Evolutionary conservation across 2,113 vertebrate species (phyloP).

Genomic region (Vulpes vulpes): DNA sequence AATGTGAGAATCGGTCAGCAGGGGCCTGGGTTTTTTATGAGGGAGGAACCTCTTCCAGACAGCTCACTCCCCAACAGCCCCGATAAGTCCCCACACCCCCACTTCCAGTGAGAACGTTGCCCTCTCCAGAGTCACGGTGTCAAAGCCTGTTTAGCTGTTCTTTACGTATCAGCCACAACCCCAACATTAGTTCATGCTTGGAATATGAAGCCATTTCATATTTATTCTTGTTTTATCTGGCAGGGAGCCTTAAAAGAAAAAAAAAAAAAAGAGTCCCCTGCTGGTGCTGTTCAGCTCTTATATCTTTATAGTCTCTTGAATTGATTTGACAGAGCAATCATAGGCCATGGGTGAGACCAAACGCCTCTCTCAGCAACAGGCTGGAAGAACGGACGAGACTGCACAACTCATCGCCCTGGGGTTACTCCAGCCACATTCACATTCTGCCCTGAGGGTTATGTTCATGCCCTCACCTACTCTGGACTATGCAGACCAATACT

Average conservation of each 20-base stretch:
- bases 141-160: constrained; percentile 61
- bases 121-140: background rate
- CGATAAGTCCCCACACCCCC: constrained; percentile 64
- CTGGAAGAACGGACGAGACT: background rate
- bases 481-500: background rate
- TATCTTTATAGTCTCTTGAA: constrained; percentile 82
- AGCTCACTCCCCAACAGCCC: background rate
- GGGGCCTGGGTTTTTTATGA: constrained; percentile 61
- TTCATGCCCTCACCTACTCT: fast-evolving
- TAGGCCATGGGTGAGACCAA: constrained; percentile 72
- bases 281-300: constrained; percentile 72
- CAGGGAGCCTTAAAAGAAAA: constrained; percentile 75
- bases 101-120: constrained; percentile 31
- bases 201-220: constrained; percentile 82
- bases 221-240: constrained; percentile 86
- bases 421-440: fast-evolving
- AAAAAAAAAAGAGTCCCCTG: constrained; percentile 70
- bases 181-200: constrained; percentile 80
- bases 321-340: constrained; percentile 83
- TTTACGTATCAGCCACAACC: constrained; percentile 75
- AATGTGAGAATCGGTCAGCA: constrained; percentile 62
- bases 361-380: constrained; percentile 68
- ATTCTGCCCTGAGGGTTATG: background rate
- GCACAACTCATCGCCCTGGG: background rate
- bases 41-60: constrained; percentile 60